phyloP scores from a whole-genome alignment of 2,888 invertebrate species.

The Pyrgus malvae region DNA sequence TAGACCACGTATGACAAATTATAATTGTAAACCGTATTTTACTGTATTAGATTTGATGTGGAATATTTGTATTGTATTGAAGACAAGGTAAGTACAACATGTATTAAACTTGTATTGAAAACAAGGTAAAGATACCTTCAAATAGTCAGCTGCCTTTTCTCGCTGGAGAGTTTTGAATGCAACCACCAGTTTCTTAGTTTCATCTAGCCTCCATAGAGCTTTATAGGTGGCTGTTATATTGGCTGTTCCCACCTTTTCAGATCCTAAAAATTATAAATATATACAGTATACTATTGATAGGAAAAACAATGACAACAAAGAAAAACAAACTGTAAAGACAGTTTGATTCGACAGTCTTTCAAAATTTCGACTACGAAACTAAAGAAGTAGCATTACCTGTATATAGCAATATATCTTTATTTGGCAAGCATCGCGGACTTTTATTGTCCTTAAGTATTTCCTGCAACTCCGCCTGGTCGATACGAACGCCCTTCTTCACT shows the following conservation, averaged over 20 bases:
- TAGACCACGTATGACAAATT: too few species aligned
- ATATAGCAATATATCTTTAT: conserved; percentile 86
- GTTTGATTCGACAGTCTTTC: too few species aligned
- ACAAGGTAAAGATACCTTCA: conserved; percentile 73
- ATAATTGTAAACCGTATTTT: too few species aligned
- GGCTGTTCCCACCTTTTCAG: conserved; percentile 83
- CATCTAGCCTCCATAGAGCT: conserved; percentile 89
- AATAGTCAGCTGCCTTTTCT: conserved; percentile 82
- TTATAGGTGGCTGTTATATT: conserved; percentile 86
- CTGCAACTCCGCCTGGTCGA: conserved; percentile 71
- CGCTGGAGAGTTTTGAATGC: conserved; percentile 90
- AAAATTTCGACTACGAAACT: too few species aligned
- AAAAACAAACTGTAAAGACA: too few species aligned
- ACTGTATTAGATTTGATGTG: too few species aligned
- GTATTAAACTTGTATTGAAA: too few species aligned
- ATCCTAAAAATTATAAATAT: conserved; percentile 59
- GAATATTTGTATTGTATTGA: too few species aligned
- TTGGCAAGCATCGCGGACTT: conserved; percentile 86
- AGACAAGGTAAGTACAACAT: too few species aligned
- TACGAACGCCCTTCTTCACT: conserved; percentile 80
- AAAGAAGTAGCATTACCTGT: conserved; percentile 79
- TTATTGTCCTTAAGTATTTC: conserved; percentile 77
- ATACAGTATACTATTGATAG: neutral
- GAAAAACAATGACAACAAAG: too few species aligned
- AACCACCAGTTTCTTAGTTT: conserved; percentile 88